A percentile compares a stretch with the other conserved stretches of the same genome.
Conservation (phyloP, 2,888 invertebrate genomes). For the Pandemis heparana region DNA sequence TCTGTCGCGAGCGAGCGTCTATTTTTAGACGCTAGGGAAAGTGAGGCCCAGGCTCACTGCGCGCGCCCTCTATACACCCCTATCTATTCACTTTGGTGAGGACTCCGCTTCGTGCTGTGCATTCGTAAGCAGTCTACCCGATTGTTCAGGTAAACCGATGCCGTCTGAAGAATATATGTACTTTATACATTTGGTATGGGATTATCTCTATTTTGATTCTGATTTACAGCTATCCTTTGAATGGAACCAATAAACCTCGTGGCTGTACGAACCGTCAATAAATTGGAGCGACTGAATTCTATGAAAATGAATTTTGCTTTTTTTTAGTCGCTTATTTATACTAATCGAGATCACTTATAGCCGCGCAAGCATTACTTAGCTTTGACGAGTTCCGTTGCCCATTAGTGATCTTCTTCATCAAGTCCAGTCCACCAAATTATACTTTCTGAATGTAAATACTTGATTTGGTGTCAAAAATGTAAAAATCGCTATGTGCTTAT, state of each 20-base stretch:
- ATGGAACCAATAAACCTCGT: slow-evolving; percentile 5
- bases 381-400: too few relatives aligned
- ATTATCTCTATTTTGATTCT: slow-evolving; percentile 15
- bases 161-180: slow-evolving; percentile 33
- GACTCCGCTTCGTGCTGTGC: slow-evolving; percentile 71
- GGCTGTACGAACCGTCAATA: background rate
- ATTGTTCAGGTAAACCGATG: slow-evolving; percentile 56
- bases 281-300: background rate
- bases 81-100: slow-evolving; percentile 72
- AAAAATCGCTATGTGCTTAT: too few relatives aligned
- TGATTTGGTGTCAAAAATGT: too few relatives aligned
- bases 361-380: too few relatives aligned
- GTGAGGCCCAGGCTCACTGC: slow-evolving; percentile 71
- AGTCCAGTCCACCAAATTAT: too few relatives aligned
- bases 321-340: too few relatives aligned
- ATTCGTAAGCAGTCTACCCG: slow-evolving; percentile 68
- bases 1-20: slow-evolving; percentile 72
- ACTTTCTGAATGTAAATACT: too few relatives aligned
- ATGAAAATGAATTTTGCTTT: too few relatives aligned
- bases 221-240: slow-evolving; percentile 11
- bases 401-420: too few relatives aligned
- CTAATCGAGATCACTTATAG: too few relatives aligned
- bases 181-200: slow-evolving; percentile 10
- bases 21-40: slow-evolving; percentile 82
- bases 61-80: slow-evolving; percentile 64